Conservation (phyloP, 2,888 invertebrate genomes). For the Raillietiella orientalis region DNA sequence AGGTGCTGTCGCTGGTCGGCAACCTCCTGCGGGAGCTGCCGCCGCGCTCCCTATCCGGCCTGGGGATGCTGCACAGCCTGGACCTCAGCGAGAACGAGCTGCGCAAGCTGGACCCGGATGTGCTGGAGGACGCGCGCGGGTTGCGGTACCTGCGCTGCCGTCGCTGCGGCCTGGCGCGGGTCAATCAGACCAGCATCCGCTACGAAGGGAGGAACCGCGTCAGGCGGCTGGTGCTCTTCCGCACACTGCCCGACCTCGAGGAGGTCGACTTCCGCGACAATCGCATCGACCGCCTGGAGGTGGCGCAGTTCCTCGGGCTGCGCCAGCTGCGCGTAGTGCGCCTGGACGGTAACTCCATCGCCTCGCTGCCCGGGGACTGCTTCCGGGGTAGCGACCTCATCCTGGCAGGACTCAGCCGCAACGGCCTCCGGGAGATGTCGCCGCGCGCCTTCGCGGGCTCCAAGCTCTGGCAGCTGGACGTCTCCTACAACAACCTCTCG, state of each 20-base stretch:
- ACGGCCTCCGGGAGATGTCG: slow-evolving; percentile 22
- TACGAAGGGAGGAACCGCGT: too few species aligned
- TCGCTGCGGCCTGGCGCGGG: slow-evolving; percentile 30
- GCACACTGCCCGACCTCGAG: slow-evolving; percentile 31
- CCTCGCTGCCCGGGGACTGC: slow-evolving; percentile 18
- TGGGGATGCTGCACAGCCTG: too few species aligned
- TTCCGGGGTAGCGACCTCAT: slow-evolving; percentile 21
- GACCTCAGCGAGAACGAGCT: slow-evolving; percentile 8
- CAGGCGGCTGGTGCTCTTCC: slow-evolving; percentile 8
- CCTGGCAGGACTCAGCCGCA: slow-evolving; percentile 23
- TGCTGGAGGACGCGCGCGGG: slow-evolving; percentile 20
- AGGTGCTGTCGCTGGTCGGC: too few species aligned
- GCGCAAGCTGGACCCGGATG: slow-evolving; percentile 28
- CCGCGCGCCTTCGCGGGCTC: slow-evolving; percentile 9
- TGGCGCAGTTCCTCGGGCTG: slow-evolving; percentile 20
- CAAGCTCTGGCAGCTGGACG: slow-evolving; percentile 5
- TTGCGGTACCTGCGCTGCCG: slow-evolving; percentile 34
- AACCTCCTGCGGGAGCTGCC: too few species aligned
- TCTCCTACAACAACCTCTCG: slow-evolving; percentile 3
- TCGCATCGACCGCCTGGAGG: slow-evolving; percentile 21
- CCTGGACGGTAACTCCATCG: slow-evolving; percentile 40
- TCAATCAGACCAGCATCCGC: too few species aligned
- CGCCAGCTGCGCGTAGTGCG: slow-evolving; percentile 36
- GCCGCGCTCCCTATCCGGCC: too few species aligned
- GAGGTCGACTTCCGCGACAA: slow-evolving; percentile 44